phyloP scores from a whole-genome alignment of 2,113 vertebrate species.

The Rattus norvegicus region DNA sequence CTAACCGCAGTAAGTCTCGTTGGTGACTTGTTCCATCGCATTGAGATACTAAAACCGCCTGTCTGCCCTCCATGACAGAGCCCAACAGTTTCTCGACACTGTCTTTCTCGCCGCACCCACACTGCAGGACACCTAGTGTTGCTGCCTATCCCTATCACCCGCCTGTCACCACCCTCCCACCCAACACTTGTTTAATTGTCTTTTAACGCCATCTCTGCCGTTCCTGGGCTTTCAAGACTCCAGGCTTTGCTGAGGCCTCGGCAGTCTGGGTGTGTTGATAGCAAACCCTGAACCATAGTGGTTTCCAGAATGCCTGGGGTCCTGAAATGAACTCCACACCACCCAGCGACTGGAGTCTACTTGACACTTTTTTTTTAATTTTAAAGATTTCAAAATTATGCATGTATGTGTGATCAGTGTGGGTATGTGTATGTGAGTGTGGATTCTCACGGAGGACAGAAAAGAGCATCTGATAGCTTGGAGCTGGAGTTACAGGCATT shows the following conservation, averaged over 20 bases:
- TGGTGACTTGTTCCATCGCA: neutral
- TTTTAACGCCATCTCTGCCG: neutral
- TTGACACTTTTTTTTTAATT: neutral
- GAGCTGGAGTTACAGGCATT: neutral
- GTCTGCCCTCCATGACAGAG: neutral
- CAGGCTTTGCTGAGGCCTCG: neutral
- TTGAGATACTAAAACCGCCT: neutral
- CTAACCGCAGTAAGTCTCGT: neutral
- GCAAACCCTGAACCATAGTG: neutral
- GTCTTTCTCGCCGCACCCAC: neutral
- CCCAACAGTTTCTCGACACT: too few relatives aligned
- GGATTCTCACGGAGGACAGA: neutral
- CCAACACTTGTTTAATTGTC: neutral
- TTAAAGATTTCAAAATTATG: neutral
- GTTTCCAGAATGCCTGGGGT: neutral
- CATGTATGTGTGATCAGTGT: neutral
- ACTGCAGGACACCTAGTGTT: too few relatives aligned
- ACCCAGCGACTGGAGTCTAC: neutral
- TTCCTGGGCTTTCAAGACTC: neutral
- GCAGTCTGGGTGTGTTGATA: neutral
- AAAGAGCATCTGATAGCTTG: neutral
- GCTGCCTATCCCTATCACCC: neutral
- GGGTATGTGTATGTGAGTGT: neutral
- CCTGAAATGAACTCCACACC: neutral
- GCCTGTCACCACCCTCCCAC: neutral